Base-by-base conservation (phyloP, 2,888 invertebrate genomes). In the Coleophora deauratella region DNA sequence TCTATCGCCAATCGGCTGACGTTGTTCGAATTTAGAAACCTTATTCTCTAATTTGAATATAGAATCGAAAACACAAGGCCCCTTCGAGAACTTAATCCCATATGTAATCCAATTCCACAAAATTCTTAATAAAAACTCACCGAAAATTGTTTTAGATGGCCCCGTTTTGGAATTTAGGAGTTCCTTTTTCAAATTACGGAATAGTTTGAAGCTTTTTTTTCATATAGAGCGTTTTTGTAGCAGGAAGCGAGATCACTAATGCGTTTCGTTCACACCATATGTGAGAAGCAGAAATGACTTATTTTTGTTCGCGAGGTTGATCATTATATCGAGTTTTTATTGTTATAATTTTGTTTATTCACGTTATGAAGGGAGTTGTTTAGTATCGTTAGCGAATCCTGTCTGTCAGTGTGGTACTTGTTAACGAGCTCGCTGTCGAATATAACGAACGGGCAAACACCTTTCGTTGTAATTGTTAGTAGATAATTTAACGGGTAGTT, bases 321-420 rank as follows among this genome's bases (percentile, higher is more conserved):
- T 47, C 46, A 48, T 50, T 50, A 50, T 42, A 34, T 34, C 15
- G 13, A 15, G 39, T 57, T 21, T 56, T 62, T 66, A 66, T 66
- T 69, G 70, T 69, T 66, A 68, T 73, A 74, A 73, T 75, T 72
- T 66, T 68, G 74, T 74, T 72, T 70, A 67, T 65, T 61, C 64
- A 66, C 57, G 53, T 57, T 56, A 45, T 45, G 35, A 28, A 51
- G 57, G 54, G 55, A 45, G 58, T 64, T 63, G 66, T 74, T 73
- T 71, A 36, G 61, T 51, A 53, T 76, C 72, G 74, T 77, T 75
- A 76, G 74, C 72, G 64, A 73, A 70, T 62, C 57, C 56, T 62
- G 65, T 59, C 54, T 53, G 52, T 54, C 46, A 47, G 50, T 59
- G 56, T 57, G 21, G 21, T 61, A 7, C 27, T 57, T 59, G 59